Evolutionary conservation across 2,888 invertebrate species (phyloP), one percentile per base, ranked within the genome.

Genomic region (Chouioia cunea): DNA sequence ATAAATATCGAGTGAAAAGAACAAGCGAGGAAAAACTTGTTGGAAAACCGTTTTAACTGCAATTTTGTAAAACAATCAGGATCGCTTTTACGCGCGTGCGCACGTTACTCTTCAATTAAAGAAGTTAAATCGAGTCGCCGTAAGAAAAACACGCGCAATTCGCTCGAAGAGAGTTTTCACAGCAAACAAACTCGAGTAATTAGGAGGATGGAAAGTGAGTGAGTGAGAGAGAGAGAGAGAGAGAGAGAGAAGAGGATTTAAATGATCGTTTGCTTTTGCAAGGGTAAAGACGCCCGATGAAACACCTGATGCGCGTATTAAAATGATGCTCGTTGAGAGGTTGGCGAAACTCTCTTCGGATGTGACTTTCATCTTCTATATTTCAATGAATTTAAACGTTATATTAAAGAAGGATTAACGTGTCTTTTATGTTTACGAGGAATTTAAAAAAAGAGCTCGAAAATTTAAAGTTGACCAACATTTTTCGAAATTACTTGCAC

Each of bases 71-170:
- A 59, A n/a, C 46, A 18, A 47, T 18, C 20, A 6, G 36, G 3
- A 15, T 10, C 23, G n/a, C 4, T 27, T 66, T 70, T 56, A 52
- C 56, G 44, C 27, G 47, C 14, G 0, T 16, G 2, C 23, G 22
- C 50, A 36, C 47, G 22, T 56, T 53, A 62, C 36, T 46, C 47
- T 66, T 57, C 57, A 62, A 71, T 71, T 71, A 65, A 65, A 62
- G 63, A 66, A 71, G 56, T 66, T 62, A 27, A 62, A 63, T 57
- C 52, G 44, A 56, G 23, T 64, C 47, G 16, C 6, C 2, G 4
- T 1, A 53, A 57, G 16, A 36, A 15, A 60, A 20, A 47, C 15
- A 10, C 36, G 36, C 36, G 36, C 36, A n/a, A n/a, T 12, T 10
- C 36, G 27, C 27, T 27, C 6, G 27, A 12, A 36, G 10, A 36